A percentile compares a stretch with the other conserved stretches of the same genome.
phyloP scores from a whole-genome alignment of 2,113 vertebrate genomes.

The Solenodon paradoxus region DNA sequence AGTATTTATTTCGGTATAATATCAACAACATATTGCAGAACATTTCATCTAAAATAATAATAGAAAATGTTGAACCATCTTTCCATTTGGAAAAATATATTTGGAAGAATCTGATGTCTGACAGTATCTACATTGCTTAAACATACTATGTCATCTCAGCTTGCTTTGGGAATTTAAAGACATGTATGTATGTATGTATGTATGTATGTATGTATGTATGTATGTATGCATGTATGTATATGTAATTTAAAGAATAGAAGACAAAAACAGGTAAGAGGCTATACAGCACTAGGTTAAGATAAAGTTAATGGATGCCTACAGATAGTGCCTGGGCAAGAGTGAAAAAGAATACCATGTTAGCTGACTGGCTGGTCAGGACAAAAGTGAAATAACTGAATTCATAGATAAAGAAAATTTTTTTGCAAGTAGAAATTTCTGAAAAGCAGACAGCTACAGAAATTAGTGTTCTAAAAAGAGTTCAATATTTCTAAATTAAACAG shows the following conservation, averaged over 20 bases:
- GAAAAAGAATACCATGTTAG: background rate
- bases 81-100: slow-evolving; percentile 71
- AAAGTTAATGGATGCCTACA: background rate
- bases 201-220: background rate
- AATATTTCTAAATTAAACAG: background rate
- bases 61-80: slow-evolving; percentile 76
- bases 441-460: background rate
- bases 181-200: background rate
- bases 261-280: background rate
- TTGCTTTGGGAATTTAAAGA: slow-evolving; percentile 49
- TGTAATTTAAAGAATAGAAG: background rate
- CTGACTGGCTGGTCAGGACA: background rate
- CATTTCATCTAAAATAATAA: slow-evolving; percentile 79
- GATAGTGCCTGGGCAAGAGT: background rate
- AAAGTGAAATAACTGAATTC: background rate
- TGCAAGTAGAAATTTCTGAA: background rate
- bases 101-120: slow-evolving; percentile 70
- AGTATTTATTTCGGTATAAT: slow-evolving; percentile 76
- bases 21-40: slow-evolving; percentile 78
- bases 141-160: slow-evolving; percentile 52
- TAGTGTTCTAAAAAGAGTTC: background rate
- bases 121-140: slow-evolving; percentile 70
- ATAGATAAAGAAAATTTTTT: background rate
- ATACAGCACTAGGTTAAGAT: background rate
- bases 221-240: background rate